Percentiles rank a stretch among this genome's conserved stretches.
Conservation (phyloP, 1,140 invertebrate species). For the Charaxes varanes region DNA sequence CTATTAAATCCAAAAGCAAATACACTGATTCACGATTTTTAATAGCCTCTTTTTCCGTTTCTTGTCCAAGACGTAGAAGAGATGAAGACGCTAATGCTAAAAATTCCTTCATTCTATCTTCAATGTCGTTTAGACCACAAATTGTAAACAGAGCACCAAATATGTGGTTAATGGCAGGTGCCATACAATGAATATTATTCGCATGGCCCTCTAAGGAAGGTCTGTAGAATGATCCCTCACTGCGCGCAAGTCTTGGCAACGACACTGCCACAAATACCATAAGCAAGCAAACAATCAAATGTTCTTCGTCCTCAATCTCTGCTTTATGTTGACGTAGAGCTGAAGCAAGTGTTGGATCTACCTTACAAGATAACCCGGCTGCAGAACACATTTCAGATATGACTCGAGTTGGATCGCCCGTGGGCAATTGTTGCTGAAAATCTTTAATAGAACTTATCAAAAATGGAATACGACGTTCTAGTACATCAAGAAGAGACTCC, state of each 20-base stretch:
- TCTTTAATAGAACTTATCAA: conserved; percentile 95
- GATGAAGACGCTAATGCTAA: conserved; percentile 97
- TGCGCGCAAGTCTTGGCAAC: conserved; percentile 95
- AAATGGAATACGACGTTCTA: conserved; percentile 97
- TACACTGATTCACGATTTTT: conserved; percentile 97
- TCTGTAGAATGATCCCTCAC: conserved; percentile 91
- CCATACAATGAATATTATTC: conserved; percentile 99
- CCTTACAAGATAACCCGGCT: conserved; percentile 92
- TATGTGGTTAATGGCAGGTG: conserved; percentile 96
- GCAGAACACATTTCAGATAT: conserved; percentile 98
- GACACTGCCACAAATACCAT: conserved; percentile 99
- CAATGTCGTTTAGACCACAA: conserved; percentile 95
- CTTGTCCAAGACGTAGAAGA: conserved; percentile 93
- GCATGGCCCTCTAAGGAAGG: conserved; percentile 95
- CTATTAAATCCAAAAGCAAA: conserved; percentile 95
- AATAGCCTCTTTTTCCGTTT: conserved; percentile 95
- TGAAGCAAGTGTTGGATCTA: conserved; percentile 94
- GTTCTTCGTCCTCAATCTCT: conserved; percentile 91
- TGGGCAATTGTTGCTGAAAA: conserved; percentile 94
- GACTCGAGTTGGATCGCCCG: conserved; percentile 92
- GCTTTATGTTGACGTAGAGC: conserved; percentile 91
- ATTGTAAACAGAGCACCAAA: conserved; percentile 97
- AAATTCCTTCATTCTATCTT: conserved; percentile 98
- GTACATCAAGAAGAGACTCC: conserved; percentile 93
- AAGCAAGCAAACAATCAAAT: conserved; percentile 93